A percentile compares a stretch with the other conserved stretches of the same genome.
phyloP scores from a whole-genome alignment of 2,797 vertebrate species.

The Mormyrops attenuatus region DNA sequence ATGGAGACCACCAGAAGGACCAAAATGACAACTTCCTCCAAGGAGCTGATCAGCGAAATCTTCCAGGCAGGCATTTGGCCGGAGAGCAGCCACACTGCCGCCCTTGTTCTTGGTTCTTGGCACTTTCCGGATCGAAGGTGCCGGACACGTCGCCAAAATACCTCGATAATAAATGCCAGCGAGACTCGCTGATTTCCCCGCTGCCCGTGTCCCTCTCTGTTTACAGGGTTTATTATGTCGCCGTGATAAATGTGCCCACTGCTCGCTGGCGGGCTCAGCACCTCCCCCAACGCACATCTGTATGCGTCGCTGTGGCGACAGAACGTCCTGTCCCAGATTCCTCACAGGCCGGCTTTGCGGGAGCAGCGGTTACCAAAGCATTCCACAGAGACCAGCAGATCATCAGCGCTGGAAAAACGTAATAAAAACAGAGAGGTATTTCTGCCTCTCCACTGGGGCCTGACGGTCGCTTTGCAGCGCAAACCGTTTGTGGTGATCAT shows the following conservation, averaged over 20 bases:
- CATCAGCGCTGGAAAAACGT: not conserved
- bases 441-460: not conserved
- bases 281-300: conserved; percentile 13
- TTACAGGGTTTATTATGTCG: conserved; percentile 16
- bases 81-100: not conserved
- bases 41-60: not conserved
- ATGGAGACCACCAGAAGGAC: not conserved
- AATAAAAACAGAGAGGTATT: not conserved
- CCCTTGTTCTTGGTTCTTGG: not conserved
- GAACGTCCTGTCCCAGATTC: not conserved
- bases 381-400: not conserved
- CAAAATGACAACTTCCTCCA: not conserved
- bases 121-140: not conserved
- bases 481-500: not conserved
- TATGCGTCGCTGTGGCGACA: not conserved
- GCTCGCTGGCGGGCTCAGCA: not conserved
- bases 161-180: not conserved
- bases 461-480: too few species aligned
- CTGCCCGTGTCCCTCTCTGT: not conserved
- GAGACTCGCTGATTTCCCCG: not conserved
- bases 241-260: conserved; percentile 15
- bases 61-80: not conserved
- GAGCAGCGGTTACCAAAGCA: not conserved
- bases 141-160: not conserved
- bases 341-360: not conserved